These are phyloP conservation scores for Dipus sagitta DNA, from an alignment of 2,797 vertebrate genomes.

Conservation along the genomic window DNA sequence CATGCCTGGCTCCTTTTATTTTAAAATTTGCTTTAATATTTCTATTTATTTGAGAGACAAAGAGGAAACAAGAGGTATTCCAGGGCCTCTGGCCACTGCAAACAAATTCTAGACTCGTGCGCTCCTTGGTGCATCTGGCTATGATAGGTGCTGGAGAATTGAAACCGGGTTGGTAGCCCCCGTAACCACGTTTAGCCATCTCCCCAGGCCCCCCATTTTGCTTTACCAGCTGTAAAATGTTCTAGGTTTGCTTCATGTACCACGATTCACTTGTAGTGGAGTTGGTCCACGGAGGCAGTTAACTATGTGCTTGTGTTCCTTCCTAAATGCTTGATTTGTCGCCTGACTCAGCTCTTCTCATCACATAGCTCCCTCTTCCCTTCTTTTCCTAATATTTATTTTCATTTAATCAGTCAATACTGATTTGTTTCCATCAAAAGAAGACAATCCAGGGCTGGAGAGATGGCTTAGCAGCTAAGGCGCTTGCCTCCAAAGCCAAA, in stretches of 20 bases:
- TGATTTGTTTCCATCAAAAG: slow-evolving; percentile 54
- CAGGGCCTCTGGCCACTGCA: no score
- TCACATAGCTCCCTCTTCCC: not conserved
- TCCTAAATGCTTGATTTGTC: slow-evolving; percentile 53
- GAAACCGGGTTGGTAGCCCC: no score
- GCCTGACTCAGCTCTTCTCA: not conserved
- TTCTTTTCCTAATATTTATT: slow-evolving; percentile 65
- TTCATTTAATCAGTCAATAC: slow-evolving; percentile 74
- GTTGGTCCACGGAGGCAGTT: slow-evolving; percentile 16
- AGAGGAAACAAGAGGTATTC: not conserved
- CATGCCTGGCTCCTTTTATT: no score
- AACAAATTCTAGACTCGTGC: no score
- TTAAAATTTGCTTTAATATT: no score
- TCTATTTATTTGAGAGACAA: not conserved
- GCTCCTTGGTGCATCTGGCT: no score
- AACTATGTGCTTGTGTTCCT: slow-evolving; percentile 24
- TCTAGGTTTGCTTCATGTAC: not conserved
- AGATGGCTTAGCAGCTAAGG: no score
- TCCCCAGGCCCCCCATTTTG: no score
- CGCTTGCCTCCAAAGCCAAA: no score
- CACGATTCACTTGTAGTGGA: slow-evolving; percentile 7
- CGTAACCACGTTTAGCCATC: no score
- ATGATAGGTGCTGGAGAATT: no score
- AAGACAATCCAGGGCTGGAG: not conserved
- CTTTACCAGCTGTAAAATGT: slow-evolving; percentile 13